These are phyloP conservation scores for Sylvicola cinctus DNA, from an alignment of 2,888 invertebrate genomes.

Conservation along the genomic window DNA sequence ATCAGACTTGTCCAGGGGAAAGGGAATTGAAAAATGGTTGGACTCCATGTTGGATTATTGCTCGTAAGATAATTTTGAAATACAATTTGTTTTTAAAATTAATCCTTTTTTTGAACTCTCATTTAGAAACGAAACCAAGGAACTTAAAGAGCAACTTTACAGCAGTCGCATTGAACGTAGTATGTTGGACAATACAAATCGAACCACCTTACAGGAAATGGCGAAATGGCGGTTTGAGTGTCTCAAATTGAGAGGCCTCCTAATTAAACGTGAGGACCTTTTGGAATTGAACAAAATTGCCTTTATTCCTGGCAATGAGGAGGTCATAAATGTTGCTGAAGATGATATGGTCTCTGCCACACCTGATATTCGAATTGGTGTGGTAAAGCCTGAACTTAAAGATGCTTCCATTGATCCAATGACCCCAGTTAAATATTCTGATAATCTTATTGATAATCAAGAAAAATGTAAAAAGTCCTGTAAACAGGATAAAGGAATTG, in stretches of 20 bases:
- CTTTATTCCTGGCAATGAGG: not conserved
- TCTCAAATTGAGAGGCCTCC: constrained; percentile 19
- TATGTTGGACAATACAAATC: too few relatives aligned
- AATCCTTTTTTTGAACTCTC: constrained; percentile 1
- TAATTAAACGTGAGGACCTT: constrained; percentile 20
- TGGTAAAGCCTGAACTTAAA: too few relatives aligned
- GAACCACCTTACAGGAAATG: too few relatives aligned
- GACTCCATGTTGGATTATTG: constrained; percentile 23
- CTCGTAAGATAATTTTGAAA: constrained; percentile 19
- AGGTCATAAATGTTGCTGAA: too few relatives aligned
- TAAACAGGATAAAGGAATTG: too few relatives aligned
- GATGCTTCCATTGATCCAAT: too few relatives aligned
- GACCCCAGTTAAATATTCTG: too few relatives aligned
- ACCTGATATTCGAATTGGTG: too few relatives aligned
- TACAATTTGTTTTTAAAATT: too few relatives aligned
- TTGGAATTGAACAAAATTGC: constrained; percentile 17
- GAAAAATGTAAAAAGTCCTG: too few relatives aligned
- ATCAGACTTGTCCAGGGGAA: constrained; percentile 16
- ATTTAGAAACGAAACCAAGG: constrained; percentile 21
- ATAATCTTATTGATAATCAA: too few relatives aligned
- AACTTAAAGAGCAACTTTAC: constrained; percentile 19
- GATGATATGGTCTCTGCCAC: too few relatives aligned
- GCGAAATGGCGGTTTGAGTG: constrained; percentile 24
- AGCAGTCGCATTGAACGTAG: constrained; percentile 13
- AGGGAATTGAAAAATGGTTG: constrained; percentile 18